Evolutionary conservation across 2,797 vertebrate species (phyloP), one percentile per base, ranked within the genome.

Genomic region (Sebastes itinus): DNA sequence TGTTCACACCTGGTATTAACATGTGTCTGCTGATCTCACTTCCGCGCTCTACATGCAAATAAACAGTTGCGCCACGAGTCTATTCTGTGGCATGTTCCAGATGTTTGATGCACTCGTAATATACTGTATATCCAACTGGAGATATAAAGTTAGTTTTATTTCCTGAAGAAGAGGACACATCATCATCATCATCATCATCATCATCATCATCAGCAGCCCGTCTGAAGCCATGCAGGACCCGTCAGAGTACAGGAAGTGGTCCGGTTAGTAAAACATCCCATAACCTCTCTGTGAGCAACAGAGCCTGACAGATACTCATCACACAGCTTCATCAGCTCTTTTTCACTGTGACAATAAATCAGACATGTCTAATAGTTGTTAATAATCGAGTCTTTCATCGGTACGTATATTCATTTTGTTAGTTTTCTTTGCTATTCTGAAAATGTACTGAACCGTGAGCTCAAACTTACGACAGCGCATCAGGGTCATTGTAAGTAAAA

Each of bases 171-270:
- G 42, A 46, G 42, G 42, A 46, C 42, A 46, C 42, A 46, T 35
- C 4, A 12, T 42, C 38, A 42, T 35, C 11, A 35, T 38, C 35
- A 38, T 38, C 35, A 38, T 14, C 35, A 38, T 14, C 35, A 38
- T 2, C 35, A 38, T 2, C 35, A 59, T 7, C 25, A 49, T 14
- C 33, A 69, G 4, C 63, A 14, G 55, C 55, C 49, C 20, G 33
- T 59, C 22, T 64, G 81, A 61, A 73, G 70, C 60, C 65, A 75
- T 49, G 66, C 81, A 60, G 61, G 23, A 61, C 18, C 30, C 3
- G 5, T 60, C 73, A 52, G 20, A n/a, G 20, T n/a, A 52, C 49
- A 52, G 49, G 49, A 52, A 52, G 49, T 52, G 49, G 49, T 52
- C 18, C 20, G 16, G 49, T 52, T 52, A 52, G 49, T 20, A 52